Evolutionary conservation across 2,113 vertebrate species (phyloP), one percentile per base, ranked within the genome.

Genomic region (Dascyllus trimaculatus): DNA sequence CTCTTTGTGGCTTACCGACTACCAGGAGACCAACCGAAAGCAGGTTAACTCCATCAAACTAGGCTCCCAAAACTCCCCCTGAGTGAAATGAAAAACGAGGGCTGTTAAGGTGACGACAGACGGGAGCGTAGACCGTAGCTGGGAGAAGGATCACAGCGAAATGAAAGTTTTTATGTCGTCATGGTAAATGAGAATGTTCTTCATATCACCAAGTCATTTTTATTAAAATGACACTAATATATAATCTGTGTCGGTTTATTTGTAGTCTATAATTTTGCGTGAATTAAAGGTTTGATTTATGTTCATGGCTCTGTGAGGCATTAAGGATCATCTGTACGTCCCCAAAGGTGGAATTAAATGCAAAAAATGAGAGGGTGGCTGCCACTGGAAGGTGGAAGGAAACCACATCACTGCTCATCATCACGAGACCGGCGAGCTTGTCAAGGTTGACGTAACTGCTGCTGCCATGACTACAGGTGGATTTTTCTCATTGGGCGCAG

Each of bases 401-500:
- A 88, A 56, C 24, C 58, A 40, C 68, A 85, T 78, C 32, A 22
- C 68, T 70, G 78, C 58, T 76, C 65, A 68, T 88, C 70, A 83
- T 82, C 65, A 25, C 57, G n/a, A 32, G n/a, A 53, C 22, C 4
- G 2, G 38, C 18, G 1, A 60, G 43, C 19, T 63, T 40, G 65
- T 65, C 62, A 63, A 82, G n/a, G 43, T 60, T 48, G 14, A 67
- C 73, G 24, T 40, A 56, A 71, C 51, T 64, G 88, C 80, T 65
- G 88, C 80, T 63, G 53, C 75, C 70, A 86, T 80, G 72, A 76
- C 77, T 59, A 83, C 77, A 73, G 74, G 62, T 66, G 52, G 54
- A 9, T 63, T 78, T 79, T 46, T 43, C 67, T 49, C 24, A 43
- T n/a, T 74, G 75, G 81, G 81, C 32, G 40, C 11, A 5, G 56